Conservation (phyloP, 1,140 invertebrate genomes). For the Zaprionus nigranus region DNA sequence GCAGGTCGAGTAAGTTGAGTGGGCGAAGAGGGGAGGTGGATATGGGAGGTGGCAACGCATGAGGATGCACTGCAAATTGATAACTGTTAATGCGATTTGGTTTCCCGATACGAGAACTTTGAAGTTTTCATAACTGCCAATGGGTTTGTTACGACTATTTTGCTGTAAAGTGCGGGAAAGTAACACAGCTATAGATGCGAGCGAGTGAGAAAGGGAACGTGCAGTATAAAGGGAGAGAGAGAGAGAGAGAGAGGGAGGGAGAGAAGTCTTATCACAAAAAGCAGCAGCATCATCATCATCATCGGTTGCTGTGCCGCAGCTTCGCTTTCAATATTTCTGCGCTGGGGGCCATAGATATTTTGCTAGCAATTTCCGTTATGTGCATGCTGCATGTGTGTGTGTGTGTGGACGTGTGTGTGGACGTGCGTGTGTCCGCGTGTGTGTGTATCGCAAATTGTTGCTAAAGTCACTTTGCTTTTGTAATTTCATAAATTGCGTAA, state of each 20-base stretch:
- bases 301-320: constrained; percentile 24
- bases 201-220: neutral
- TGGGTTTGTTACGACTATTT: constrained; percentile 58
- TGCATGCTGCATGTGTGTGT: constrained; percentile 30
- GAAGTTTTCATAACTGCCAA: constrained; percentile 68
- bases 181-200: too few relatives aligned
- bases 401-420: neutral
- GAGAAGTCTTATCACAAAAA: neutral
- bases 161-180: constrained; percentile 6
- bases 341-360: constrained; percentile 30
- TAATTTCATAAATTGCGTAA: constrained; percentile 73
- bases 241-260: neutral
- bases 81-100: constrained; percentile 68
- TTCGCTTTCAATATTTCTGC: constrained; percentile 29
- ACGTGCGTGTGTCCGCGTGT: constrained; percentile 1
- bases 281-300: constrained; percentile 25
- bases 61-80: constrained; percentile 53
- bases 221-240: neutral
- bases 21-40: too few relatives aligned
- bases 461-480: constrained; percentile 53
- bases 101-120: constrained; percentile 50
- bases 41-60: neutral
- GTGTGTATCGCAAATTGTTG: constrained; percentile 47
- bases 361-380: constrained; percentile 53
- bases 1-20: neutral